phyloP scores from a whole-genome alignment of 2,113 vertebrate species.

The Pseudorasbora parva region DNA sequence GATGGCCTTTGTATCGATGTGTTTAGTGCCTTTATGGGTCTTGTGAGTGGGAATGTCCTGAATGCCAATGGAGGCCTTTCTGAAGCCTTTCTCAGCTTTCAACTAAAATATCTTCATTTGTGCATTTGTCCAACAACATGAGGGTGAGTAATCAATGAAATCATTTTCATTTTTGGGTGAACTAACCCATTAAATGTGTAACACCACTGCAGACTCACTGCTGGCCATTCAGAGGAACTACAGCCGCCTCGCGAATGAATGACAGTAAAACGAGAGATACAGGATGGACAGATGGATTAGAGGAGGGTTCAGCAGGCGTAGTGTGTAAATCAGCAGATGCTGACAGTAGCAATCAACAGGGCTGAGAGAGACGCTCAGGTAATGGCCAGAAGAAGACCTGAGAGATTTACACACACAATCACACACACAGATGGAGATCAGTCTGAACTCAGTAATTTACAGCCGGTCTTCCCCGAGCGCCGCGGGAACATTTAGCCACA shows the following conservation, averaged over 20 bases:
- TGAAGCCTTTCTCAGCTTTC: too few relatives aligned
- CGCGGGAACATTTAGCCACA: not conserved
- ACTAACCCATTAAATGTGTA: too few relatives aligned
- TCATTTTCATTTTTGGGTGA: too few relatives aligned
- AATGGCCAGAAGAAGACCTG: conserved; percentile 71
- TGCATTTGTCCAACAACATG: too few relatives aligned
- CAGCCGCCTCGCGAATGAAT: not conserved
- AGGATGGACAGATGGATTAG: conserved; percentile 1
- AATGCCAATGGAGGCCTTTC: too few relatives aligned
- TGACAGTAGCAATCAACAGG: conserved; percentile 79
- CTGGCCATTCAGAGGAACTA: not conserved
- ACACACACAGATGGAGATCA: conserved; percentile 56
- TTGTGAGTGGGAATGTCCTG: too few relatives aligned
- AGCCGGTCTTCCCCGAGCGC: conserved; percentile 7
- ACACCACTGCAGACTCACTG: not conserved
- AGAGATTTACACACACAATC: conserved; percentile 80
- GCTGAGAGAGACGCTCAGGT: conserved; percentile 75
- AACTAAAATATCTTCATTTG: too few relatives aligned
- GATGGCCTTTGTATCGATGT: too few relatives aligned
- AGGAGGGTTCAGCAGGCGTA: conserved; percentile 50
- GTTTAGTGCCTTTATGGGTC: too few relatives aligned
- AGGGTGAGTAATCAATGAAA: too few relatives aligned
- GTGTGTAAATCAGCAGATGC: conserved; percentile 52
- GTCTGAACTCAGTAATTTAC: conserved; percentile 10
- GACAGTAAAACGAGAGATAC: not conserved